Evolutionary conservation across 2,888 invertebrate genomes (phyloP), one percentile per base, ranked within the genome.

Genomic region (Willowsia nigromaculata): DNA sequence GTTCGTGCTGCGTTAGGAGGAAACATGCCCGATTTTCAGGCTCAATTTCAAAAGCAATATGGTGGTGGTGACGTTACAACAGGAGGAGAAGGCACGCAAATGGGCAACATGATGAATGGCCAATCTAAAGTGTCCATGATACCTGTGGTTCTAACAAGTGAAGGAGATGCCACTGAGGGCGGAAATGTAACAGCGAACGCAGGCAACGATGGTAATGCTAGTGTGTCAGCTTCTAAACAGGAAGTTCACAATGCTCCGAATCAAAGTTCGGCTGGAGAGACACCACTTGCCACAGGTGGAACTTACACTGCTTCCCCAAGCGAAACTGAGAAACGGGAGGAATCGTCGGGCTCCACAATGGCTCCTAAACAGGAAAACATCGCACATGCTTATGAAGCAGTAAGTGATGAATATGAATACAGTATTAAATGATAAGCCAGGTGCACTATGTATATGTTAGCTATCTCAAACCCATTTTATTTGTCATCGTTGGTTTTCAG

Each of bases 1-100:
- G 90, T 90, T 25, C 74, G 88, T 9, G 88, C 87, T 0, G 89
- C 84, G 0, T 47, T 90, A 27, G 91, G 91, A 27, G 88, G 88
- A 59, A 59, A 88, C 9, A 68, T 68, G 62, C 86, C 80, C 7
- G 76, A 88, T 56, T 83, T 80, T 13, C 90, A 91, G 25, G 84
- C 80, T 22, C 78, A 90, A 40, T 84, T 74, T 80, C 53, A 85
- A 27, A 65, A 76, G 62, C 88, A 87, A 18, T 76, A 88, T 71
- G 68, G 82, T 1, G 22, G 62, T 80, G 89, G 80, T 59, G 85
- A 7, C 40, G 84, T 33, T 30, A 43, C 25, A 18, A 25, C 22
- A 5, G 59, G 33, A 62, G 62, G 30, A 25, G 43, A 86, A 65
- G 25, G 37, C 2, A 25, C 68, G 6, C 78, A 86, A 56, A 80